A percentile compares a stretch with the other conserved stretches of the same genome.
These are phyloP conservation scores for Drosophila setosimentum DNA, from an alignment of 2,888 invertebrate species.

Conservation along the genomic window DNA sequence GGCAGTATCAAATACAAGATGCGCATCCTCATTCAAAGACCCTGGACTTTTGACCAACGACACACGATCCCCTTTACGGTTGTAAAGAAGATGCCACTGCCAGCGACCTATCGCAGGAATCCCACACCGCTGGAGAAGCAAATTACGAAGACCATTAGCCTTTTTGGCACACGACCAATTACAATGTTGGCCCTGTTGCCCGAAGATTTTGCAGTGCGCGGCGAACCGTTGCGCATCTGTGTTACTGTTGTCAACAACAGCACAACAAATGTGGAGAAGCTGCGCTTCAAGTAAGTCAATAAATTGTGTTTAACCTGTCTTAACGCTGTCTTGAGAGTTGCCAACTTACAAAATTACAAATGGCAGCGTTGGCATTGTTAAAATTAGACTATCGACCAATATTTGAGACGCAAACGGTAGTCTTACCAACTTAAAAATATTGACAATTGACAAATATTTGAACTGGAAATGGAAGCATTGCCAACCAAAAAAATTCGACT, in stretches of 20 bases:
- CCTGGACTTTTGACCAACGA: constrained; percentile 85
- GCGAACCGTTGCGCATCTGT: constrained; percentile 81
- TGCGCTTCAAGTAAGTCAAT: constrained; percentile 78
- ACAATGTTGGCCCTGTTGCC: constrained; percentile 82
- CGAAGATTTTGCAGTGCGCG: constrained; percentile 80
- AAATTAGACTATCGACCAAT: neutral
- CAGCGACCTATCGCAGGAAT: constrained; percentile 66
- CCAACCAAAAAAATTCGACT: no score
- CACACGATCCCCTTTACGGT: constrained; percentile 83
- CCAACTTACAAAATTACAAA: neutral
- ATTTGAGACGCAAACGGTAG: neutral
- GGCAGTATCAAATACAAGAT: constrained; percentile 85
- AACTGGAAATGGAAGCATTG: neutral
- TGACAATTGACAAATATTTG: neutral
- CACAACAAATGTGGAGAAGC: constrained; percentile 84
- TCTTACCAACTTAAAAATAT: neutral
- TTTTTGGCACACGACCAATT: constrained; percentile 84
- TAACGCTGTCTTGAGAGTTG: neutral
- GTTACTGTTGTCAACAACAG: constrained; percentile 84
- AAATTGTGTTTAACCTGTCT: neutral
- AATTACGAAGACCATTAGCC: constrained; percentile 82
- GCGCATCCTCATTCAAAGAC: constrained; percentile 83
- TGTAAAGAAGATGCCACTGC: constrained; percentile 80
- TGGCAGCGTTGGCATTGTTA: neutral
- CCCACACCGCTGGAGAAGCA: constrained; percentile 79